Percentiles rank a stretch among this genome's conserved stretches.
Conservation (phyloP, 1,140 invertebrate genomes). For the Drosophila micromelanica region DNA sequence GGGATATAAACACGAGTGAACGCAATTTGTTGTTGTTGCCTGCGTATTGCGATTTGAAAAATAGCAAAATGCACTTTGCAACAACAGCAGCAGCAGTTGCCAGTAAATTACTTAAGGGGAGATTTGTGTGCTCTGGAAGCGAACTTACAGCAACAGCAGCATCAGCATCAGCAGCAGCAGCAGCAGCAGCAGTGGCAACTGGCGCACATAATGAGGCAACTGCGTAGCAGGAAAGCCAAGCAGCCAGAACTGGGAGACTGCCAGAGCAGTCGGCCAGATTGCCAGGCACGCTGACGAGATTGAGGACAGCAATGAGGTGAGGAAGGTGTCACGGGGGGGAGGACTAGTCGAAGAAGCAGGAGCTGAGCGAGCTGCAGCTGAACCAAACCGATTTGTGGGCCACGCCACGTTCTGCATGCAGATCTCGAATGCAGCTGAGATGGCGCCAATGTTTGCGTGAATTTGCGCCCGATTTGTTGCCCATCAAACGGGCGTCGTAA, state of each 20-base stretch:
- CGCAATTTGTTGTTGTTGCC: conserved; percentile 34
- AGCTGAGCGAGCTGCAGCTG: conserved; percentile 10
- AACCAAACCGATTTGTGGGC: conserved; percentile 39
- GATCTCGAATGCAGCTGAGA: conserved; percentile 31
- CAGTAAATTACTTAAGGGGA: conserved; percentile 75
- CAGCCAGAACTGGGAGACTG: conserved; percentile 26
- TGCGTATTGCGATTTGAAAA: conserved; percentile 70
- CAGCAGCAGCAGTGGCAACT: conserved; percentile 29
- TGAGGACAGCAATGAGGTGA: conserved; percentile 29
- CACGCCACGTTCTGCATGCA: conserved; percentile 33
- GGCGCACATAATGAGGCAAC: conserved; percentile 68
- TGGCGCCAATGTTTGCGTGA: conserved; percentile 66
- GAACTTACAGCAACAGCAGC: conserved; percentile 11
- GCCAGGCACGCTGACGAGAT: conserved; percentile 41
- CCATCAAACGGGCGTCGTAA: conserved; percentile 65
- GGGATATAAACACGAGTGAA: neutral
- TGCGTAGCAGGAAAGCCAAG: conserved; percentile 41
- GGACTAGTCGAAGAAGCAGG: neutral
- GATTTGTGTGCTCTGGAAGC: conserved; percentile 60
- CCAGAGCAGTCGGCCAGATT: conserved; percentile 35
- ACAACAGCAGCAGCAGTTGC: conserved; percentile 50
- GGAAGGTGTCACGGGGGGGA: neutral
- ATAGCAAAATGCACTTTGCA: conserved; percentile 74
- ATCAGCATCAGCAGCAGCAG: neutral
- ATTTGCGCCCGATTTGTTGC: conserved; percentile 73